Evolutionary conservation across 1,140 invertebrate genomes (phyloP).

Genomic region (Trigoniulus corallinus): DNA sequence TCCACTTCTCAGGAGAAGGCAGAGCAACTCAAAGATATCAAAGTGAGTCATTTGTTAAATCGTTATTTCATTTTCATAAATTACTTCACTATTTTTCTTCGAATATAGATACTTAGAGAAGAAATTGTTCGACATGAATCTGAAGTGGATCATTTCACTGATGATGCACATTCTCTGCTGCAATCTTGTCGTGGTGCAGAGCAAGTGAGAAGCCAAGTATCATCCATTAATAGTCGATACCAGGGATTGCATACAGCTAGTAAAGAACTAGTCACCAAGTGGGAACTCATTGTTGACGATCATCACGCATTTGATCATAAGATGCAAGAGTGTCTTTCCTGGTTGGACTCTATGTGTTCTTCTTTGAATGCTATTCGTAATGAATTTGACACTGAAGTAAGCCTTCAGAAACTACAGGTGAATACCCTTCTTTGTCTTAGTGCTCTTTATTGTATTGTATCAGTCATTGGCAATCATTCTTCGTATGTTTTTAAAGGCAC

Average conservation of each 20-base stretch:
- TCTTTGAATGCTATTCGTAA: constrained; percentile 36
- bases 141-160: constrained; percentile 68
- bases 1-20: not conserved
- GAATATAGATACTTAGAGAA: constrained; percentile 30
- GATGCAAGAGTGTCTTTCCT: constrained; percentile 50
- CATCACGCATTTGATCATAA: constrained; percentile 65
- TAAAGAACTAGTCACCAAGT: constrained; percentile 74
- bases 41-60: not conserved
- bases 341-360: constrained; percentile 58
- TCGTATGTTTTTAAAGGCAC: constrained; percentile 23
- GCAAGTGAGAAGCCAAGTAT: constrained; percentile 67
- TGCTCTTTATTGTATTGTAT: no score
- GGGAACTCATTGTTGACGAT: constrained; percentile 66
- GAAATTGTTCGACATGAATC: constrained; percentile 53
- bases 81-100: not conserved
- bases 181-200: constrained; percentile 67
- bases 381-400: constrained; percentile 20
- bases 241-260: constrained; percentile 62
- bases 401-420: constrained; percentile 21
- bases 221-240: constrained; percentile 74
- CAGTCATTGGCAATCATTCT: not conserved
- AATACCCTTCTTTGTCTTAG: not conserved
- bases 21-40: not conserved
- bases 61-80: not conserved
- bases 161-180: constrained; percentile 69